Conservation (phyloP, 2,888 invertebrate genomes). For the Cantharis nigra region DNA sequence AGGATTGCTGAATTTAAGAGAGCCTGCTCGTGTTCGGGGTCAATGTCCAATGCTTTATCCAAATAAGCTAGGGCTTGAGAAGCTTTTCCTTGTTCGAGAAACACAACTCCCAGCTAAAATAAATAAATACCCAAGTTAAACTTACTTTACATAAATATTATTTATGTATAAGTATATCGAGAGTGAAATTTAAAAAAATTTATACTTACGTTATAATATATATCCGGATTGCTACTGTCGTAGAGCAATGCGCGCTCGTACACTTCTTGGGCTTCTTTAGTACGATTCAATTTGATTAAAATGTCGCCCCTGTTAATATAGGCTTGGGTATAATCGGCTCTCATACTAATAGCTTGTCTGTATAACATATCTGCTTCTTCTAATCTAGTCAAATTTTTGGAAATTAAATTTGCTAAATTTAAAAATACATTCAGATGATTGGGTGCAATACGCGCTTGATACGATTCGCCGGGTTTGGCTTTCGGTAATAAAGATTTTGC, state of each 20-base stretch:
- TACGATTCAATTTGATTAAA: slow-evolving; percentile 90
- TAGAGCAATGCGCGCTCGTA: slow-evolving; percentile 91
- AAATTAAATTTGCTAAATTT: slow-evolving; percentile 92
- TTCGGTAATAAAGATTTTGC: slow-evolving; percentile 89
- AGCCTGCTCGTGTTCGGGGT: slow-evolving; percentile 95
- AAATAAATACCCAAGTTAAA: slow-evolving; percentile 15
- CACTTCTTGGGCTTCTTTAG: slow-evolving; percentile 91
- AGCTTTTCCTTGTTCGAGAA: slow-evolving; percentile 89
- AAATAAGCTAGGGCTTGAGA: slow-evolving; percentile 89
- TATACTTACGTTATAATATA: slow-evolving; percentile 89
- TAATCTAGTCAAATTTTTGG: slow-evolving; percentile 86
- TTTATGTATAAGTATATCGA: background rate
- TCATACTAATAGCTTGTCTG: slow-evolving; percentile 95
- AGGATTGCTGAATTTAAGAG: slow-evolving; percentile 93
- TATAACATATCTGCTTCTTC: slow-evolving; percentile 95
- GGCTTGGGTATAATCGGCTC: slow-evolving; percentile 93
- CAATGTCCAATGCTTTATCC: slow-evolving; percentile 89
- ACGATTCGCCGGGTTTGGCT: slow-evolving; percentile 91
- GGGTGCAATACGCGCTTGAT: slow-evolving; percentile 94
- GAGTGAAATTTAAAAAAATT: slow-evolving; percentile 3
- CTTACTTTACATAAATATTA: background rate
- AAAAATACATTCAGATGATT: slow-evolving; percentile 95
- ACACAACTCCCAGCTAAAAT: slow-evolving; percentile 87
- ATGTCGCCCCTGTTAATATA: slow-evolving; percentile 97
- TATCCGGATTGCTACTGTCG: slow-evolving; percentile 92